Base-by-base conservation (phyloP, 2,797 vertebrate genomes). In the Amphiprion clarkii region DNA sequence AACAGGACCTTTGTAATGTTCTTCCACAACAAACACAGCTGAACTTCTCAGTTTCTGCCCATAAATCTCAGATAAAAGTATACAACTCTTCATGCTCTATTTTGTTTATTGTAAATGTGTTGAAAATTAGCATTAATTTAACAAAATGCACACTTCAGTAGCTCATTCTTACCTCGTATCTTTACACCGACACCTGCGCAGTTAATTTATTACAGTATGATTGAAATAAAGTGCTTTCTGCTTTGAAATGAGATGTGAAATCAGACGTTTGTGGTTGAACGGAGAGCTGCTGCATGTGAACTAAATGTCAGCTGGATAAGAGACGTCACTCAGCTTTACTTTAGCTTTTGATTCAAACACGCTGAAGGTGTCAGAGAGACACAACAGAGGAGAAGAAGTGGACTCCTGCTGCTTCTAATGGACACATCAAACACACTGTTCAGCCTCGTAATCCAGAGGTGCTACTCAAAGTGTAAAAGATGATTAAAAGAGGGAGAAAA, bases 221-320 rank as follows among this genome's bases (percentile, higher is more conserved):
- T 31, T 0, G 1, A 48, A 29, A 40, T 29, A 0, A 54, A 53
- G 11, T 33, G 11, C 14, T 29, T 29, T 49, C 5, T 21, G 31
- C 67, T 54, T 73, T 77, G 49, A 78, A 74, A 54, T 48, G 14
- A 71, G 31, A 62, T 25, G 25, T 54, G 12, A 65, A 56, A 48
- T 31, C 42, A n/a, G 17, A 23, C 16, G n/a, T 5, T 17, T 44
- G 56, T 12, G 29, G 58, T 19, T 33, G 31, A 33, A 33, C 7
- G 6, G 9, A 25, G 21, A 3, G 13, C 56, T 27, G 65, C 6
- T 54, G 14, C 19, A 56, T 6, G 8, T 57, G 5, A 19, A 14
- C 39, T 40, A 81, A 86, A 88, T 83, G 82, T 71, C 80, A 82
- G 60, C 12, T n/a, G 64, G 84, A 87, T 85, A 82, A 62, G 68